phyloP scores from a whole-genome alignment of 2,888 invertebrate species.

The Silvanus unidentatus region DNA sequence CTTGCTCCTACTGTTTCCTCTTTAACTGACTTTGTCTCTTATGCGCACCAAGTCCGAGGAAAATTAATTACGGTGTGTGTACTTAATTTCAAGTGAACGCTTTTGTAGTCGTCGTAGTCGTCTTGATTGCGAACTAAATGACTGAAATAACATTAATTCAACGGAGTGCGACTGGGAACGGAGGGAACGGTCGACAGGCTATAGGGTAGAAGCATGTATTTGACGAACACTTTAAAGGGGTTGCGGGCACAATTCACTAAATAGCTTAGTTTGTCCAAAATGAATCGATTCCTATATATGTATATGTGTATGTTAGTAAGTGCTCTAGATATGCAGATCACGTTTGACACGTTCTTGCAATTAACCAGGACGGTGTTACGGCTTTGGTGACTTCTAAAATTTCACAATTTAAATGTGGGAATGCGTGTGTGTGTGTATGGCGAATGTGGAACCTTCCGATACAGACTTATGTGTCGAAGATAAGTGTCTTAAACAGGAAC shows the following conservation, averaged over 20 bases:
- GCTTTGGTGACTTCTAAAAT: too few relatives aligned
- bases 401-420: too few relatives aligned
- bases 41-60: neutral
- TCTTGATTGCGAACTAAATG: constrained; percentile 1
- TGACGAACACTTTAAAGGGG: too few relatives aligned
- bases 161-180: neutral
- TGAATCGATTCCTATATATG: constrained; percentile 19
- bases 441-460: too few relatives aligned
- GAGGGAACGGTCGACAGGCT: constrained; percentile 11
- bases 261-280: constrained; percentile 38
- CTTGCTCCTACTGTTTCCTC: too few relatives aligned
- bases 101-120: constrained; percentile 1
- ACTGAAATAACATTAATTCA: constrained; percentile 3
- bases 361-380: constrained; percentile 31
- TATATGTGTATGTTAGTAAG: too few relatives aligned
- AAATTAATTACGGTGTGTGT: constrained; percentile 1
- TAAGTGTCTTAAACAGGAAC: too few relatives aligned
- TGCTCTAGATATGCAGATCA: constrained; percentile 37
- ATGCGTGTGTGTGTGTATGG: too few relatives aligned
- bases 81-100: neutral
- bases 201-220: neutral
- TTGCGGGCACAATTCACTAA: constrained; percentile 20
- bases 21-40: neutral
- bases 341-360: constrained; percentile 42
- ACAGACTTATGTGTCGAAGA: too few relatives aligned